phyloP scores from a whole-genome alignment of 2,888 invertebrate species.

The Pseudococcus viburni region DNA sequence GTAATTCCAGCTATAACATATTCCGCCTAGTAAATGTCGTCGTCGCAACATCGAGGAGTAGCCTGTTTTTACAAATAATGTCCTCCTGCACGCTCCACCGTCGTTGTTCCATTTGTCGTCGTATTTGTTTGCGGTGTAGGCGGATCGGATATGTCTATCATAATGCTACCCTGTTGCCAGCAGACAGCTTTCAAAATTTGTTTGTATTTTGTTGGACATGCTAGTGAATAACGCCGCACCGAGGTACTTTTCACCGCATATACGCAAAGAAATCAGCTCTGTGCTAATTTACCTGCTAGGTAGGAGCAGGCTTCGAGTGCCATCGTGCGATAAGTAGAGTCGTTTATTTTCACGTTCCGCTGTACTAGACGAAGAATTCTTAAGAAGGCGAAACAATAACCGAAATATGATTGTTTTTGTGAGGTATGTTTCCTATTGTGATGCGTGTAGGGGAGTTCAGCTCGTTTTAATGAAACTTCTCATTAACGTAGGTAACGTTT shows the following conservation, averaged over 20 bases:
- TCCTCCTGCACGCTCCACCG: constrained; percentile 13
- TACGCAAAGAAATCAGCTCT: constrained; percentile 37
- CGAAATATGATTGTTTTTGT: constrained; percentile 37
- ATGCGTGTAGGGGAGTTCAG: background rate
- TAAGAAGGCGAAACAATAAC: background rate
- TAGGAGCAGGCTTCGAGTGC: background rate
- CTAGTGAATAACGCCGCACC: constrained; percentile 50
- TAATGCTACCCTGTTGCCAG: constrained; percentile 56
- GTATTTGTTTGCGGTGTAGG: constrained; percentile 63
- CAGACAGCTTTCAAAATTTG: constrained; percentile 61
- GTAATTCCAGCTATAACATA: constrained; percentile 58
- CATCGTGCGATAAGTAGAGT: background rate
- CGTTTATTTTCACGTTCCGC: background rate
- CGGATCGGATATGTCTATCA: constrained; percentile 66
- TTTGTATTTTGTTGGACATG: constrained; percentile 48
- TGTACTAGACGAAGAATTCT: background rate
- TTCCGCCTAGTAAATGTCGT: constrained; percentile 65
- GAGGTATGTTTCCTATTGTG: background rate
- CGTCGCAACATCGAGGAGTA: constrained; percentile 41
- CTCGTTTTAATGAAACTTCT: constrained; percentile 20
- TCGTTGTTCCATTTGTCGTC: constrained; percentile 42
- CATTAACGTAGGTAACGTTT: background rate
- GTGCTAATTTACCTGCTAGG: constrained; percentile 11
- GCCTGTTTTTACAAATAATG: constrained; percentile 57
- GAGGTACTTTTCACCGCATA: constrained; percentile 6